A percentile compares a stretch with the other conserved stretches of the same genome.
Conservation (phyloP, 2,113 vertebrate species). For the Mormyrus iriodes region DNA sequence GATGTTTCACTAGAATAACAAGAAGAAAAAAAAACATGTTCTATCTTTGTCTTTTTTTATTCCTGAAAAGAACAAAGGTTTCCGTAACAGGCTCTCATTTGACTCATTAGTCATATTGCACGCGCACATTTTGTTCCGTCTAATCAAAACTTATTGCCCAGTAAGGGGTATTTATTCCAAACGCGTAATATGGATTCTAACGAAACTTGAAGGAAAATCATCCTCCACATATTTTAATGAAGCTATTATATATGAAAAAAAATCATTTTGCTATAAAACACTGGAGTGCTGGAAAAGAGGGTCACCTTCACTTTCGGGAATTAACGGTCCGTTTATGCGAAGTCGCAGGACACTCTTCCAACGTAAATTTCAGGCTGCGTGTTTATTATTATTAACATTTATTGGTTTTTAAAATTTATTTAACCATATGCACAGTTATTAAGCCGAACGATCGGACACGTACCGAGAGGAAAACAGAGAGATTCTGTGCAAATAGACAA, state of each 20-base stretch:
- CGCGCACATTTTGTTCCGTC: background rate
- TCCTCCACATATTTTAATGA: background rate
- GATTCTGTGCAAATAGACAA: background rate
- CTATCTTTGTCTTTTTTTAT: background rate
- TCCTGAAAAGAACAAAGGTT: background rate
- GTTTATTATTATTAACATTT: background rate
- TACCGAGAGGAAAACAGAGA: background rate
- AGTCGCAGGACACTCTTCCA: background rate
- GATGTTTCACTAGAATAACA: background rate
- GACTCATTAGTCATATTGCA: background rate
- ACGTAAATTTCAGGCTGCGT: background rate
- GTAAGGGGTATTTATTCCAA: conserved; percentile 7
- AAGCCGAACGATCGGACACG: background rate
- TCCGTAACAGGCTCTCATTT: background rate
- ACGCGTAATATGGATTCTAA: background rate
- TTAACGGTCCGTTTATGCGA: background rate
- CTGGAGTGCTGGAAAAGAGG: background rate
- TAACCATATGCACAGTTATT: background rate
- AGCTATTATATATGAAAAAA: background rate
- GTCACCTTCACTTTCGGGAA: background rate
- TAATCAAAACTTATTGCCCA: background rate
- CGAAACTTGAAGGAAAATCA: background rate
- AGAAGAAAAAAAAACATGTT: background rate
- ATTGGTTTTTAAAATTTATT: background rate
- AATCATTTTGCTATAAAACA: background rate